A percentile compares a stretch with the other conserved stretches of the same genome.
phyloP scores from a whole-genome alignment of 2,888 invertebrate species.

The Andrena chrysosceles region DNA sequence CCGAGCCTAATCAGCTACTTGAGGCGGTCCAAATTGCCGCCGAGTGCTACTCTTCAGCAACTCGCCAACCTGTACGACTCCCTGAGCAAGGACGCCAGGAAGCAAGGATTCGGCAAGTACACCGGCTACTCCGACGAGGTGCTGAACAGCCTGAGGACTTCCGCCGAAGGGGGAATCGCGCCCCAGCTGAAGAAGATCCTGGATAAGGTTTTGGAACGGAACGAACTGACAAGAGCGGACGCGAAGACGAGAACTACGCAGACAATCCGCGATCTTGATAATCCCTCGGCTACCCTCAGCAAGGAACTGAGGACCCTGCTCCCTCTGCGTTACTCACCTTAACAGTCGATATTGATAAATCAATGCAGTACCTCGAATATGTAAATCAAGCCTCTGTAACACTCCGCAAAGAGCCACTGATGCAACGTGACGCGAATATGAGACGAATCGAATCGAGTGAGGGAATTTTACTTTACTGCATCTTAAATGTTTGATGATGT shows the following conservation, averaged over 20 bases:
- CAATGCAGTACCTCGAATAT: neutral
- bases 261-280: conserved; percentile 87
- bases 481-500: neutral
- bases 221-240: conserved; percentile 87
- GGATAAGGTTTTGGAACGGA: conserved; percentile 86
- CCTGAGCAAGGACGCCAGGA: conserved; percentile 89
- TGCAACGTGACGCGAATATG: neutral
- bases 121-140: conserved; percentile 88
- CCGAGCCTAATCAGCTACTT: conserved; percentile 81
- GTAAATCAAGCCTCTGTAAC: neutral
- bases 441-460: neutral
- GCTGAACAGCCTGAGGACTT: conserved; percentile 86
- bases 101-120: conserved; percentile 87
- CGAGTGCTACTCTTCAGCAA: conserved; percentile 87
- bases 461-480: neutral
- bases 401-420: neutral
- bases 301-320: conserved; percentile 87
- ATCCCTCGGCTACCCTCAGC: conserved; percentile 87
- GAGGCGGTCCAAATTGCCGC: conserved; percentile 86
- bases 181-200: conserved; percentile 87
- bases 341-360: neutral
- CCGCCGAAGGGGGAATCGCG: conserved; percentile 87
- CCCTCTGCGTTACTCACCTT: conserved; percentile 85
- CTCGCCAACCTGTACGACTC: conserved; percentile 88
- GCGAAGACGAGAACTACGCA: conserved; percentile 87